Evolutionary conservation across 2,797 vertebrate genomes (phyloP), one percentile per base, ranked within the genome.

Genomic region (Catharus ustulatus): DNA sequence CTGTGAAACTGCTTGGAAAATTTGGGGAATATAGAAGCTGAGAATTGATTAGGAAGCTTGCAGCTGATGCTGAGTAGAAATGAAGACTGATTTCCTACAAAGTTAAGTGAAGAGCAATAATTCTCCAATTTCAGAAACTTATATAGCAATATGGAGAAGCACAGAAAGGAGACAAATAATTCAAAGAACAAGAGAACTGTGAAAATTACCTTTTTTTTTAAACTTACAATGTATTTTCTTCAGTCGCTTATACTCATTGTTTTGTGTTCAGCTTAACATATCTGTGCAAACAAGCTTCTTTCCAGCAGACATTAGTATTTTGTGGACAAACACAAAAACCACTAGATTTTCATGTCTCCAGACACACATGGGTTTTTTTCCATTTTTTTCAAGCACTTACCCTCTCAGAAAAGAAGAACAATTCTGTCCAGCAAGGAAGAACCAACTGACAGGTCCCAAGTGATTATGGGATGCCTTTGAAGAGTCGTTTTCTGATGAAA

Each of bases 291-390:
- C 32, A 74, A 80, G 10, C 48, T 91, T 58, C 16, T 77, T 81
- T 76, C 40, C 49, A 91, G 38, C 12, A 92, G 64, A 38, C 17
- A 29, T 57, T 34, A 77, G 46, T 6, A 34, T 89, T 92, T 77
- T n/a, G 27, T 66, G 55, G 30, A 15, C 66, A 89, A 84, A 61
- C 36, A 59, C 29, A 81, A 79, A 84, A 81, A 79, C 58, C 7
- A 13, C 15, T 63, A 67, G 11, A 52, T 54, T 59, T 73, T 34
- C 73, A 54, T 3, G 0, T 45, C 67, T 89, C n/a, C 57, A 67
- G 18, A 18, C 0, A 0, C 13, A 54, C 7, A 4, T 5, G 9
- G 9, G 8, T 68, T 79, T 80, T 46, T 10, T 30, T 86, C 27
- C 7, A 42, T 57, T 87, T 89, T 40, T 43, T 73, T 89, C n/a